Percentiles rank a stretch among this genome's conserved stretches.
Evolutionary conservation across 2,797 vertebrate species (phyloP).

Genomic region (Sylvilagus floridanus): DNA sequence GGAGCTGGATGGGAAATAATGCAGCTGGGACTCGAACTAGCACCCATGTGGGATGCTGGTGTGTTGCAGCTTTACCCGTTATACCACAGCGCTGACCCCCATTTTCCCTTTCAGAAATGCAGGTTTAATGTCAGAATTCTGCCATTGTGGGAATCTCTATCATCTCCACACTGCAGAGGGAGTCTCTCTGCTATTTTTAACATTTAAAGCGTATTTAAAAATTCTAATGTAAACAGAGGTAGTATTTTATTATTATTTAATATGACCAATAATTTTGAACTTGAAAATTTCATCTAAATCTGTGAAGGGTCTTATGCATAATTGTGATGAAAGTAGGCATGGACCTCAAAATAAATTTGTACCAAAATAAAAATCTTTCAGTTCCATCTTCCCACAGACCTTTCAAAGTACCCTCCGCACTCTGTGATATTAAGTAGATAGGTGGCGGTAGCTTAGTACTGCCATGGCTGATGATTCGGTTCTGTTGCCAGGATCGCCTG

Average conservation of each 20-base stretch:
- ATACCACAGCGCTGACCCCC: not conserved
- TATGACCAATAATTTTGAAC: not conserved
- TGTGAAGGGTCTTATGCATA: too few species aligned
- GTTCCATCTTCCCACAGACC: too few species aligned
- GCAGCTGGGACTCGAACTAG: too few species aligned
- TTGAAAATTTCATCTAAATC: not conserved
- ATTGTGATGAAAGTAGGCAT: too few species aligned
- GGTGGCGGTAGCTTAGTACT: not conserved
- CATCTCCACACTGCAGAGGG: not conserved
- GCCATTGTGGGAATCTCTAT: not conserved
- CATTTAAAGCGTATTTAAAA: slow-evolving; percentile 31
- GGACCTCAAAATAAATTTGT: too few species aligned
- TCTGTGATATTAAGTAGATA: not conserved
- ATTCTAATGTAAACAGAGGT: not conserved
- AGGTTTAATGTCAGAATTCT: not conserved
- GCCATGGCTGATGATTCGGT: not conserved
- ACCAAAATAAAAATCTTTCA: too few species aligned
- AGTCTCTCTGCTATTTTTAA: not conserved
- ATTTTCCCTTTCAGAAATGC: not conserved
- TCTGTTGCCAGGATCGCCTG: not conserved
- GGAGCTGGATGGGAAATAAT: too few species aligned
- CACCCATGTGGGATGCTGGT: too few species aligned
- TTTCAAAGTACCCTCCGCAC: too few species aligned
- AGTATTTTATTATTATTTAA: not conserved
- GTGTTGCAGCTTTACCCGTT: too few species aligned